A percentile compares a stretch with the other conserved stretches of the same genome.
These are phyloP conservation scores for Drosophila nebulosa DNA, from an alignment of 1,140 invertebrate species.

Conservation along the genomic window DNA sequence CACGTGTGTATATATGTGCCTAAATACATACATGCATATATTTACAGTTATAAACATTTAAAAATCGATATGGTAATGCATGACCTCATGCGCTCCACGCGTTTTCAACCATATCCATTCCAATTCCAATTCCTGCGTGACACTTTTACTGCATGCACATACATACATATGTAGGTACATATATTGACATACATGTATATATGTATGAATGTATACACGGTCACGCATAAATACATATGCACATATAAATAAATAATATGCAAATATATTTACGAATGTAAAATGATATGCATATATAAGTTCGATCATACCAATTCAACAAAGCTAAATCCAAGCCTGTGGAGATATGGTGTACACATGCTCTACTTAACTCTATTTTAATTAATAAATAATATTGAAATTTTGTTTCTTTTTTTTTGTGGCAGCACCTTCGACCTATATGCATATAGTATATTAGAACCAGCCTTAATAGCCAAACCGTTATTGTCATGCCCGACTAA, in stretches of 20 bases:
- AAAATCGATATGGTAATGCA: constrained; percentile 1
- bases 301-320: no score
- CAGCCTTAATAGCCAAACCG: no score
- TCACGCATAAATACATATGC: background rate
- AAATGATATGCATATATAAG: background rate
- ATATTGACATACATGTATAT: background rate
- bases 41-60: background rate
- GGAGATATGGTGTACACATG: no score
- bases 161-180: background rate
- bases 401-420: no score
- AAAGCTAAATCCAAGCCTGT: no score
- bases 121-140: background rate
- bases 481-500: background rate
- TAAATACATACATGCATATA: background rate
- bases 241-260: background rate
- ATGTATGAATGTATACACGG: background rate
- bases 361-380: no score
- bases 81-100: background rate
- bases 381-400: no score
- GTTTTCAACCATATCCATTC: background rate
- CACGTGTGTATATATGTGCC: background rate
- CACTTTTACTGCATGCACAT: background rate
- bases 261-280: background rate
- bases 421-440: background rate
- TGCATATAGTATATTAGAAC: background rate